Evolutionary conservation across 2,797 vertebrate genomes (phyloP).

Genomic region (Pteronotus mesoamericanus): DNA sequence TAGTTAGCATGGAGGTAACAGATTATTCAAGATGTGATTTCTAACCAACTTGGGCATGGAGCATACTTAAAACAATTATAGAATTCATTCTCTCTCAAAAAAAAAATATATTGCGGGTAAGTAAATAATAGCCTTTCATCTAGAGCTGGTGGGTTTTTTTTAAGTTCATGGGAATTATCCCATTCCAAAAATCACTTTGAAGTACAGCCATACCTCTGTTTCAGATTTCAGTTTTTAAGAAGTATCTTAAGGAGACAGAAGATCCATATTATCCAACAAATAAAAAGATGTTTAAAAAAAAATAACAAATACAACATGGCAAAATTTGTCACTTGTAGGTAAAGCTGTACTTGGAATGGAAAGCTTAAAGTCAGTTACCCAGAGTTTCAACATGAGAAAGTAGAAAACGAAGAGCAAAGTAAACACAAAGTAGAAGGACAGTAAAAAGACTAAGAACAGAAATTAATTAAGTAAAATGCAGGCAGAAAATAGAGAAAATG

Average conservation of each 20-base stretch:
- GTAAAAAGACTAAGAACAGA: not conserved
- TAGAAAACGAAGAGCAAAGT: not conserved
- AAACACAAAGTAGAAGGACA: not conserved
- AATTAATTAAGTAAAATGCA: conserved; percentile 28
- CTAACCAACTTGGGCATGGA: not conserved
- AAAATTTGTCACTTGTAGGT: not conserved
- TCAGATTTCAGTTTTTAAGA: conserved; percentile 28
- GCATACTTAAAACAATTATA: not conserved
- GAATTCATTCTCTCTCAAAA: not conserved
- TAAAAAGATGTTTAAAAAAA: not conserved
- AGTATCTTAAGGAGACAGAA: not conserved
- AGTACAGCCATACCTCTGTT: not conserved
- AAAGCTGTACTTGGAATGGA: conserved; percentile 16
- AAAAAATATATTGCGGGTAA: not conserved
- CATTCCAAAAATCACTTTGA: not conserved
- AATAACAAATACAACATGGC: not conserved
- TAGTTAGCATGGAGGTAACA: not conserved
- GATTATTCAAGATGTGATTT: not conserved
- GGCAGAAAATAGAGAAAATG: not conserved
- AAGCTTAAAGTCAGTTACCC: not conserved
- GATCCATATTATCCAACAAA: not conserved
- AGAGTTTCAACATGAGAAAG: conserved; percentile 14
- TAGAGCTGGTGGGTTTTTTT: not conserved
- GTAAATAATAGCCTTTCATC: not conserved
- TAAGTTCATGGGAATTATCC: not conserved